Evolutionary conservation across 2,113 vertebrate genomes (phyloP), one percentile per base, ranked within the genome.

Genomic region (Pycnonotus jocosus): DNA sequence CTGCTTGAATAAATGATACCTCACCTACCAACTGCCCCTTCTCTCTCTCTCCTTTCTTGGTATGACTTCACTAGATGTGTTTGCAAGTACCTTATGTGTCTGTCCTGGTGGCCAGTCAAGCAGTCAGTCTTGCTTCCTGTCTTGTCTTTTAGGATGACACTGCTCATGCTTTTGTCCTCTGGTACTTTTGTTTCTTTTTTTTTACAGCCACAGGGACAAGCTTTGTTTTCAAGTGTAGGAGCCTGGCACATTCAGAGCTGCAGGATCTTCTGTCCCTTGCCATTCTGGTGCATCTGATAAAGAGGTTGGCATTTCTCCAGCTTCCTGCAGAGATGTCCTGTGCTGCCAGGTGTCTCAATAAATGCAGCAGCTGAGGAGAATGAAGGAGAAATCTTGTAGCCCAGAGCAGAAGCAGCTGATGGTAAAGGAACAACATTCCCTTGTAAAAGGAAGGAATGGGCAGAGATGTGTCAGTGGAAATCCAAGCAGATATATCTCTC

Each of bases 1-100:
- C 45, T 58, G 33, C 22, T 68, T 80, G 21, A 96, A 95, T 96
- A 97, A 96, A 97, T 9, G 6, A 71, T 83, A 74, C 15, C 37
- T 92, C 77, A 85, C 71, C 71, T n/a, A 72, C 53, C 14, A 2
- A 51, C 20, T 38, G 79, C 62, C 71, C 81, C n/a, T 82, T 70
- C 37, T 94, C 64, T 89, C 64, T 85, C 68, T 88, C 76, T 80
- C 11, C 4, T 92, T 90, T 86, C 85, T 91, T 92, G 57, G 71
- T 68, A 80, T 90, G 60, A 71, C 90, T 92, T 88, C 58, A 44
- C 68, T 62, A 31, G 30, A 31, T 62, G n/a, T 81, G 93, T 95
- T 65, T 79, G 45, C 35, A 60, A 72, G 44, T 69, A 48, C 57
- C 18, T 27, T 31, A 10, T 85, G 22, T 89, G 37, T 92, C 54